These are phyloP conservation scores for Adela reaumurella DNA, from an alignment of 2,888 invertebrate species.

Conservation along the genomic window DNA sequence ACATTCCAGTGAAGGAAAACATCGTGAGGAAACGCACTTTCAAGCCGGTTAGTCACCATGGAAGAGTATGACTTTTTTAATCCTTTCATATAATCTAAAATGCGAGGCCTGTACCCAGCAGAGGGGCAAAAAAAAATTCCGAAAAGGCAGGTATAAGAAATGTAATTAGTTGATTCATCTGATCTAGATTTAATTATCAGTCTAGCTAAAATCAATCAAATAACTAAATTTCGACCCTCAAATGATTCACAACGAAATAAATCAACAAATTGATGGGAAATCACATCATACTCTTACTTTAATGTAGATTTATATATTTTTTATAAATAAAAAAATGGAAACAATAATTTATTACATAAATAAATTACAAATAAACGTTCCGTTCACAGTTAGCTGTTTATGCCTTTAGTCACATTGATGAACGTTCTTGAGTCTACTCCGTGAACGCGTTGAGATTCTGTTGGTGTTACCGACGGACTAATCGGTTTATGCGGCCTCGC, in stretches of 20 bases:
- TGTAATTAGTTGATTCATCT: too few species aligned
- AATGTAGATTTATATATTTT: slow-evolving; percentile 50
- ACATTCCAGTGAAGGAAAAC: too few species aligned
- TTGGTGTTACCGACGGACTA: slow-evolving; percentile 5
- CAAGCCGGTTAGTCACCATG: too few species aligned
- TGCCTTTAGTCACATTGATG: slow-evolving; percentile 16
- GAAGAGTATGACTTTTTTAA: too few species aligned
- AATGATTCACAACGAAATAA: slow-evolving; percentile 4
- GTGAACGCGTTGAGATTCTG: background rate
- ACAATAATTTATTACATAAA: slow-evolving; percentile 44
- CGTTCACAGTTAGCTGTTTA: slow-evolving; percentile 27
- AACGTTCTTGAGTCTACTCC: background rate
- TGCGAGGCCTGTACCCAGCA: too few species aligned
- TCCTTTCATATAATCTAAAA: too few species aligned
- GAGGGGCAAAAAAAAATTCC: too few species aligned
- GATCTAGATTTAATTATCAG: too few species aligned
- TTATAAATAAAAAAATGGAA: slow-evolving; percentile 55
- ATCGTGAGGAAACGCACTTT: too few species aligned
- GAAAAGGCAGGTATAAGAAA: too few species aligned
- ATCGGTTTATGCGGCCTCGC: slow-evolving; percentile 42
- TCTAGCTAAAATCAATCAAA: too few species aligned
- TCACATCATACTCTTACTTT: background rate
- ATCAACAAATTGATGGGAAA: background rate
- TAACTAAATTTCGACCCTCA: too few species aligned
- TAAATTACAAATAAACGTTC: slow-evolving; percentile 30